Evolutionary conservation across 2,888 invertebrate species (phyloP).

Genomic region (Orchesellides sinensis): DNA sequence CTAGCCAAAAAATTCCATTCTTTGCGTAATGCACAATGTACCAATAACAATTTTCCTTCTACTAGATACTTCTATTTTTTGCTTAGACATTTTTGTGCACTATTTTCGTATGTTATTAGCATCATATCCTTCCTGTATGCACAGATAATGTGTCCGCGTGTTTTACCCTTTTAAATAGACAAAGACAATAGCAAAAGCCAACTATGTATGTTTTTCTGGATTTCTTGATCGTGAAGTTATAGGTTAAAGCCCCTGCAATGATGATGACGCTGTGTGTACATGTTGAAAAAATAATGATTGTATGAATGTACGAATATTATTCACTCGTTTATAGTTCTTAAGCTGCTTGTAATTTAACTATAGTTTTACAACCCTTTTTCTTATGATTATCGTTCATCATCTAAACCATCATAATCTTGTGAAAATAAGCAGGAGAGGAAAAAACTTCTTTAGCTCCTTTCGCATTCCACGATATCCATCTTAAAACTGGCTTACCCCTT

Average conservation of each 20-base stretch:
- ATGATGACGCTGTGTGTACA: slow-evolving; percentile 7
- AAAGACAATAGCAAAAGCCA: neutral
- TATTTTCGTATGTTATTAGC: neutral
- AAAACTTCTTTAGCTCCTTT: neutral
- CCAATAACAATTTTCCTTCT: slow-evolving; percentile 30
- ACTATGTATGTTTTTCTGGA: neutral
- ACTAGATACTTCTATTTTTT: too few relatives aligned
- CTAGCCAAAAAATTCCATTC: slow-evolving; percentile 7
- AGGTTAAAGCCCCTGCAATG: slow-evolving; percentile 40
- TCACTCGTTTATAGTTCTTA: neutral
- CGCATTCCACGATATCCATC: neutral
- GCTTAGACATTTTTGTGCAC: neutral
- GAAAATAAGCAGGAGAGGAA: neutral
- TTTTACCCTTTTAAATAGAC: too few relatives aligned
- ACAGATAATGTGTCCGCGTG: neutral
- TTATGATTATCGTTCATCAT: slow-evolving; percentile 28
- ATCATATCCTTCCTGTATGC: slow-evolving; percentile 25
- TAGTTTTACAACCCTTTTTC: slow-evolving; percentile 17
- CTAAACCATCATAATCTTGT: neutral
- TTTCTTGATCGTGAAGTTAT: slow-evolving; percentile 21
- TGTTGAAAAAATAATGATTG: slow-evolving; percentile 20
- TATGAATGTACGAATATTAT: neutral
- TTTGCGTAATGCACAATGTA: slow-evolving; percentile 26
- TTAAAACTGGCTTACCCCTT: too few relatives aligned
- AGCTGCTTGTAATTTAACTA: neutral